Base-by-base conservation (phyloP, 2,797 vertebrate species). In the Xyrichtys novacula region DNA sequence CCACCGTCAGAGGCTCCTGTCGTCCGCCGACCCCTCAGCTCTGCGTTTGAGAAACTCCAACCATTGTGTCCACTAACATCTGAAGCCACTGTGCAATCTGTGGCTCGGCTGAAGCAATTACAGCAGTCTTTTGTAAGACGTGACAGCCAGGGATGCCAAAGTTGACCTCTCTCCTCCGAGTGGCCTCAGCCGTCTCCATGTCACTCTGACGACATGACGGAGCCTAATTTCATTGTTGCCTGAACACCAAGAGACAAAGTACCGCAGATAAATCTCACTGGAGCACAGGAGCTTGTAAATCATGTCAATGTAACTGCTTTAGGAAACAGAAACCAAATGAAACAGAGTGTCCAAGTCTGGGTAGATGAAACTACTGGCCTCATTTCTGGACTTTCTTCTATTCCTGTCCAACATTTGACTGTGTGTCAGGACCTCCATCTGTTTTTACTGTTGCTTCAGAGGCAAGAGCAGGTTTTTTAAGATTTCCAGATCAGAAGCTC, bases 51-150 rank as follows among this genome's bases (percentile, higher is more conserved):
- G 57, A 59, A 16, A 8, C 47, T 17, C 31, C 34, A 1, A 7
- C 55, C 36, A 64, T 76, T 72, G 80, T 71, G 31, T 59, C 59
- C 17, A 4, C 32, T 75, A 82, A 86, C 85, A 68, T 85, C 85
- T 85, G 84, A 66, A 83, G 76, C 69, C 42, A 26, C 44, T 5
- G 36, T 54, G 67, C 70, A 78, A 57, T 65, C 75, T 48, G 53
- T 0, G 26, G 60, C 61, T 62, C 5, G 14, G 47, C 69, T 32
- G 44, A 61, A 52, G 47, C 72, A 50, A 68, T 78, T 70, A 68
- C 60, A 43, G 49, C 42, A 59, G 62, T 23, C 25, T 32, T 61
- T 57, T 48, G 67, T 76, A 56, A 48, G 65, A 50, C 23, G 10
- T 14, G 53, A 38, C 20, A 55, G 34, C 8, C 55, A 0, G 57